These are phyloP conservation scores for Gortyna flavago DNA, from an alignment of 2,888 invertebrate species.

Conservation along the genomic window DNA sequence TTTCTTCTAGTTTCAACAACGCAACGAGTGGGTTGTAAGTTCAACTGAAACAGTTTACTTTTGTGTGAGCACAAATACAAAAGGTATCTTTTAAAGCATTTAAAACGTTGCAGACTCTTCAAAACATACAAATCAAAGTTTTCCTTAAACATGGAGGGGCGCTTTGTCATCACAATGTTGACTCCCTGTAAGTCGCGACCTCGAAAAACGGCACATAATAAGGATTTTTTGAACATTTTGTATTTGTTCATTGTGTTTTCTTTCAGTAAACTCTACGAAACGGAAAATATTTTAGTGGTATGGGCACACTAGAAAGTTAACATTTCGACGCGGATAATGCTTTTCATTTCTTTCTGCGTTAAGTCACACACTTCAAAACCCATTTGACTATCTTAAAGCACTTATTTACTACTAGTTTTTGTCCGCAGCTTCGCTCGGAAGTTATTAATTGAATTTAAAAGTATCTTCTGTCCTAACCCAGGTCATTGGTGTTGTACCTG, in stretches of 20 bases:
- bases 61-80: neutral
- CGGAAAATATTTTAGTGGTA: neutral
- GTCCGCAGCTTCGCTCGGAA: neutral
- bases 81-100: neutral
- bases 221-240: neutral
- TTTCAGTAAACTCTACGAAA: neutral
- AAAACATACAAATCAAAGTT: constrained; percentile 25
- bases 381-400: neutral
- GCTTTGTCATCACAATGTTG: constrained; percentile 2
- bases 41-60: neutral
- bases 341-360: neutral
- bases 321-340: neutral
- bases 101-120: constrained; percentile 11
- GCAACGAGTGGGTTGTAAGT: neutral
- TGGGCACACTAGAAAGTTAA: neutral
- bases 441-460: no score
- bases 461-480: neutral
- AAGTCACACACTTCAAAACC: neutral
- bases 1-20: neutral
- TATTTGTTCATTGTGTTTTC: neutral
- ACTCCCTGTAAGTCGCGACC: constrained; percentile 20
- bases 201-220: constrained; percentile 15
- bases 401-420: no score
- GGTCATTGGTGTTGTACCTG: neutral
- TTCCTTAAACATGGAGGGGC: neutral